Conservation (phyloP, 1,140 invertebrate genomes). For the Daktulosphaira vitifoliae region DNA sequence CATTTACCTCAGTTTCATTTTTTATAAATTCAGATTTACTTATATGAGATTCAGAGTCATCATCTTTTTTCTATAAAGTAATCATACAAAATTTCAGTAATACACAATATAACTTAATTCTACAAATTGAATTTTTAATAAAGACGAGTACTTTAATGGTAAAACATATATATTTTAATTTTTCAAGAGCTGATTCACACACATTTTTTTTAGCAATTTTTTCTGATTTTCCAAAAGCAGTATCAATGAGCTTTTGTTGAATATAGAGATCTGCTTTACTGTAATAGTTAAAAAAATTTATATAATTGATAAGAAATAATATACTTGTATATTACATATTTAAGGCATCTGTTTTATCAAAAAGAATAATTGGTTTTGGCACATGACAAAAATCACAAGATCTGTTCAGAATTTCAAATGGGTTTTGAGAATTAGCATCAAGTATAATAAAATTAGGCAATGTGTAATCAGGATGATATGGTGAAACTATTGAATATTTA, state of each 20-base stretch:
- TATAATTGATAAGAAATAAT: too few relatives aligned
- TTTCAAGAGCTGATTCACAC: neutral
- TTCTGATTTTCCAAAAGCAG: neutral
- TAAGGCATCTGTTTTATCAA: too few relatives aligned
- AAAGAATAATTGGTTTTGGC: too few relatives aligned
- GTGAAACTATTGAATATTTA: neutral
- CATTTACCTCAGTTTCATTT: neutral
- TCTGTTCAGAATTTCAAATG: too few relatives aligned
- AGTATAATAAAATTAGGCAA: neutral
- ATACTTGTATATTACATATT: too few relatives aligned
- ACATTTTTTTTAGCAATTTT: neutral
- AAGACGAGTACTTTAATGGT: neutral
- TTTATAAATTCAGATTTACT: slow-evolving; percentile 2
- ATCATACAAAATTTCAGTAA: neutral
- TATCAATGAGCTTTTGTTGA: neutral
- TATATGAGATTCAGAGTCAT: neutral
- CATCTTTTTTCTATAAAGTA: slow-evolving; percentile 12
- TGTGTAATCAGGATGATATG: neutral
- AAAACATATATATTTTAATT: slow-evolving; percentile 1
- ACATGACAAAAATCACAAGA: too few relatives aligned
- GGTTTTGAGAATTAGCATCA: too few relatives aligned
- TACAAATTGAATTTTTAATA: too few relatives aligned
- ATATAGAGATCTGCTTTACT: neutral
- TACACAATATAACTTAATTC: neutral
- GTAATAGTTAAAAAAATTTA: too few relatives aligned